A percentile compares a stretch with the other conserved stretches of the same genome.
phyloP scores from a whole-genome alignment of 2,113 vertebrate genomes.

The Pontoporia blainvillei region DNA sequence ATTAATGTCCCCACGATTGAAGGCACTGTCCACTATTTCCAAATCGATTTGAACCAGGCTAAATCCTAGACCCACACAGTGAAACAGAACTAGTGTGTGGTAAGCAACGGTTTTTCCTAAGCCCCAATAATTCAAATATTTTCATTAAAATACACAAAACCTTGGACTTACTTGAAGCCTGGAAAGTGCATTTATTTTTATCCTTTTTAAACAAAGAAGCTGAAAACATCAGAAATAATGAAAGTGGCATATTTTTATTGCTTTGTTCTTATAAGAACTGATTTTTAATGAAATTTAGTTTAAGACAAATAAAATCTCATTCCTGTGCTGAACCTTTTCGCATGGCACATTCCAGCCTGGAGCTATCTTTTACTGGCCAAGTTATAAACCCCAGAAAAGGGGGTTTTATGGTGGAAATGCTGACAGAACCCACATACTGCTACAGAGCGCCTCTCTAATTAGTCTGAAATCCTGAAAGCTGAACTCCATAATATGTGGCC shows the following conservation, averaged over 20 bases:
- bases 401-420: conserved; percentile 84
- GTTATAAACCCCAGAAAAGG: conserved; percentile 83
- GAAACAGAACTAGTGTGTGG: conserved; percentile 56
- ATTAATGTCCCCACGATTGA: not conserved
- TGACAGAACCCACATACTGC: conserved; percentile 81
- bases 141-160: conserved; percentile 65
- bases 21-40: not conserved
- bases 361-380: conserved; percentile 83
- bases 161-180: conserved; percentile 27
- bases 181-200: conserved; percentile 63
- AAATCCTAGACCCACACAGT: not conserved
- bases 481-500: conserved; percentile 79
- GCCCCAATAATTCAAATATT: conserved; percentile 57
- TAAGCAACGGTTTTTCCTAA: conserved; percentile 50
- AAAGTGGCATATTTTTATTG: conserved; percentile 76
- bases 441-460: conserved; percentile 84
- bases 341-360: conserved; percentile 78
- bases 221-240: conserved; percentile 62
- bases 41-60: not conserved
- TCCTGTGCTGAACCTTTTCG: conserved; percentile 73
- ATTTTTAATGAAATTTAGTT: conserved; percentile 81
- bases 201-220: conserved; percentile 61
- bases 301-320: conserved; percentile 78
- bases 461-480: conserved; percentile 81
- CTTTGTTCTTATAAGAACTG: conserved; percentile 77